A percentile compares a stretch with the other conserved stretches of the same genome.
Evolutionary conservation across 2,797 vertebrate species (phyloP).

Genomic region (Lepilemur septentrionalis): DNA sequence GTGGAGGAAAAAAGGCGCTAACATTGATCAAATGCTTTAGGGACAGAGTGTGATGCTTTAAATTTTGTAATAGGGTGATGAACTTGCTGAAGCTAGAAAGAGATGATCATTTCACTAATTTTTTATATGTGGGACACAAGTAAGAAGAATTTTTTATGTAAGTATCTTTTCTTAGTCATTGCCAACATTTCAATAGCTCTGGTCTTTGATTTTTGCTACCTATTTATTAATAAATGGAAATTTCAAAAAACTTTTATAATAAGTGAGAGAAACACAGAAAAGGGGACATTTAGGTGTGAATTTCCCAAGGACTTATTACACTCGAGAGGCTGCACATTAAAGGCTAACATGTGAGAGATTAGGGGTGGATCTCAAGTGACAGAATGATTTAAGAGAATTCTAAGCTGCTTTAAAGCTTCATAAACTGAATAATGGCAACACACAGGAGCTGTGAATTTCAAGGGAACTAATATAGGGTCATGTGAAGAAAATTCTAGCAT

Average conservation of each 20-base stretch:
- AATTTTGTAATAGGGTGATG: neutral
- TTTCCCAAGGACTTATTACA: neutral
- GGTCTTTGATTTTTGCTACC: neutral
- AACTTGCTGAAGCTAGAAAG: neutral
- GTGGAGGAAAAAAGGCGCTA: neutral
- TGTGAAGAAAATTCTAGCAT: neutral
- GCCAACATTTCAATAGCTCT: neutral
- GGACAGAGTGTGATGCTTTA: neutral
- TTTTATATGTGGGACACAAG: neutral
- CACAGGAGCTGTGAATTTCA: neutral
- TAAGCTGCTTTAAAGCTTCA: conserved; percentile 30
- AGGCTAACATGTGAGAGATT: conserved; percentile 42
- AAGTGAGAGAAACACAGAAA: neutral
- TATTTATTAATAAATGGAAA: neutral
- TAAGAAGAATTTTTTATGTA: neutral
- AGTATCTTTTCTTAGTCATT: neutral
- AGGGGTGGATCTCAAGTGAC: neutral
- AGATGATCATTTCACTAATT: neutral
- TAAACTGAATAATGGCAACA: conserved; percentile 33
- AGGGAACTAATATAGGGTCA: neutral
- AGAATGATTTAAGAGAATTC: conserved; percentile 59
- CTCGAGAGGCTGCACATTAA: conserved; percentile 1
- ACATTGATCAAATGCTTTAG: neutral
- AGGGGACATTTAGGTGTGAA: neutral
- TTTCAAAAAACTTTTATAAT: conserved; percentile 5